Conservation (phyloP, 2,888 invertebrate genomes). For the Sminthurides aquaticus region DNA sequence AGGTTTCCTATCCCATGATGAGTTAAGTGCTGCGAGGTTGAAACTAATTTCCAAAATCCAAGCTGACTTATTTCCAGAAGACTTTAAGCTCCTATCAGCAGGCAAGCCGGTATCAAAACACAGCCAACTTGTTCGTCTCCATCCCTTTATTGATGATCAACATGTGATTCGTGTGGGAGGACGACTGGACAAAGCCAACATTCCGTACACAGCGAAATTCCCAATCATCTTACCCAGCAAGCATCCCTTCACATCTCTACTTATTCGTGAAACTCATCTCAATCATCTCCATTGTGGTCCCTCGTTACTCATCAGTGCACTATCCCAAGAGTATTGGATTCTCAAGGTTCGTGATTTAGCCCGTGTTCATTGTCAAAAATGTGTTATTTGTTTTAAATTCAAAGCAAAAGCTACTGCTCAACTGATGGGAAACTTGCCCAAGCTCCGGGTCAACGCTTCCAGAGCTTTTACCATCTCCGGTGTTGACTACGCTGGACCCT, state of each 20-base stretch:
- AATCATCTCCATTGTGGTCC: not conserved
- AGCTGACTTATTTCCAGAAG: not conserved
- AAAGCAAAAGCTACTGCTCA: not conserved
- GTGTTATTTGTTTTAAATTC: not conserved
- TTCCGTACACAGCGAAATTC: not conserved
- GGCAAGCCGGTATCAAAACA: not conserved
- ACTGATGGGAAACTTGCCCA: conserved; percentile 5
- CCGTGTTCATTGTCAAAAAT: not conserved
- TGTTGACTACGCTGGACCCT: conserved; percentile 6
- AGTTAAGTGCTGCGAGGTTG: not conserved
- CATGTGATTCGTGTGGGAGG: not conserved
- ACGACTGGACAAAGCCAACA: not conserved
- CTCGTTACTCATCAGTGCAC: not conserved
- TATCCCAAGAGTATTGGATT: conserved; percentile 6
- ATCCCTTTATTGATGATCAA: not conserved
- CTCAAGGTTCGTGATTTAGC: not conserved
- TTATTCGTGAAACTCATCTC: not conserved
- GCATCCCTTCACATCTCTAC: not conserved
- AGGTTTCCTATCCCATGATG: not conserved
- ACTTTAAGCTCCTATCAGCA: not conserved
- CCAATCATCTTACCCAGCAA: not conserved
- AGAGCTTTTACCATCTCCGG: conserved; percentile 1
- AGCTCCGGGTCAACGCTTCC: not conserved
- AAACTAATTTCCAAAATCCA: not conserved
- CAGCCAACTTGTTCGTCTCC: not conserved